Evolutionary conservation across 2,888 invertebrate species (phyloP).

Genomic region (Caenorhabditis drosophilae): DNA sequence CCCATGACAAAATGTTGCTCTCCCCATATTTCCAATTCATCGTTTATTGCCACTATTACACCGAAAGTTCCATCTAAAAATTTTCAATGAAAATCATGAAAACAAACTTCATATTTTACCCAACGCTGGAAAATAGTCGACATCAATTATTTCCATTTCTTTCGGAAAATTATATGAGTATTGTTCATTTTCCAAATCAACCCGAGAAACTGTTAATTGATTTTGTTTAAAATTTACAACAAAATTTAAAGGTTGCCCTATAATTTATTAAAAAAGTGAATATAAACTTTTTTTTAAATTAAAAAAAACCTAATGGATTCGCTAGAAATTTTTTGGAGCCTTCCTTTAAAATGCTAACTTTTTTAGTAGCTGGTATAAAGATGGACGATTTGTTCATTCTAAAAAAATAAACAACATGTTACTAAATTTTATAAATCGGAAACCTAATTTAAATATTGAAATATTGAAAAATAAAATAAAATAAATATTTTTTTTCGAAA

Average conservation of each 20-base stretch:
- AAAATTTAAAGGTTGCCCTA: not conserved
- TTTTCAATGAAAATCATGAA: not conserved
- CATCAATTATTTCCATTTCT: conserved; percentile 13
- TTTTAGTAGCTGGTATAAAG: not conserved
- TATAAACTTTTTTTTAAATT: not conserved
- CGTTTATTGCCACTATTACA: conserved; percentile 15
- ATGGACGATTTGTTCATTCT: not conserved
- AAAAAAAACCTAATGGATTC: not conserved
- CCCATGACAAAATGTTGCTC: conserved; percentile 13
- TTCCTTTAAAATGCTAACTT: not conserved
- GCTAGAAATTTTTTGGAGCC: not conserved
- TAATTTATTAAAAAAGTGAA: too few species aligned
- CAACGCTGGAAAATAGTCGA: conserved; percentile 31
- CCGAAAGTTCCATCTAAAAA: conserved; percentile 21
- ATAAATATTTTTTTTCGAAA: not conserved
- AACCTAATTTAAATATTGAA: too few species aligned
- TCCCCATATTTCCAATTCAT: conserved; percentile 9
- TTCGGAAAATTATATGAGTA: conserved; percentile 23
- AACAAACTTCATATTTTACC: conserved; percentile 6
- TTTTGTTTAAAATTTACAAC: not conserved
- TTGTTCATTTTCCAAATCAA: conserved; percentile 7
- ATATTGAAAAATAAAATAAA: not conserved
- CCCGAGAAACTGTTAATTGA: not conserved
- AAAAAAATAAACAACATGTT: not conserved
- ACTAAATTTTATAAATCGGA: too few species aligned